phyloP scores from a whole-genome alignment of 64 coral and sea anemone species.

The Actinia tenebrosa region DNA sequence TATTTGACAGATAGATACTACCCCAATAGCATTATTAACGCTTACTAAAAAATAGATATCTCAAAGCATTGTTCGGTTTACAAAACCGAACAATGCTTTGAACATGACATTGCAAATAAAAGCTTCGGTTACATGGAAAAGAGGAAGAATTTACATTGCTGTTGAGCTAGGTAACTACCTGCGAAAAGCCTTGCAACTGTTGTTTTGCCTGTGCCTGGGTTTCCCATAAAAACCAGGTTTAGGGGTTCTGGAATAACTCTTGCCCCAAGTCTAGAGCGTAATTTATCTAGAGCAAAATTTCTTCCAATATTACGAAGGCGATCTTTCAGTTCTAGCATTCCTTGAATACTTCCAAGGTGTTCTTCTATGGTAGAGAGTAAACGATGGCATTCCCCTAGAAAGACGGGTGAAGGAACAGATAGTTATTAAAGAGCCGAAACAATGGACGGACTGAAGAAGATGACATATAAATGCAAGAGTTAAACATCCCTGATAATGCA shows the following conservation, averaged over 20 bases:
- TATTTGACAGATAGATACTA: too few species aligned
- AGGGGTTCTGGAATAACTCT: background rate
- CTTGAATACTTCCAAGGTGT: background rate
- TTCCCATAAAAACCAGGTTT: background rate
- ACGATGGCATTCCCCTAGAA: background rate
- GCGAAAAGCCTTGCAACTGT: background rate
- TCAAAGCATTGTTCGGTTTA: too few species aligned
- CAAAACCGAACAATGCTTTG: too few species aligned
- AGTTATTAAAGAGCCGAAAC: background rate
- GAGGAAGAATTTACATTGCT: too few species aligned
- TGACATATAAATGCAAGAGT: too few species aligned
- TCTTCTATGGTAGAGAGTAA: background rate
- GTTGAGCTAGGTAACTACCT: too few species aligned
- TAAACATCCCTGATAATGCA: too few species aligned
- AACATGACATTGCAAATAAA: too few species aligned
- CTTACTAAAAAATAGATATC: too few species aligned
- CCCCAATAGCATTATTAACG: too few species aligned
- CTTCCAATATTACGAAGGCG: background rate
- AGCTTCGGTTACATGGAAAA: too few species aligned
- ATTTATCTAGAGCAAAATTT: background rate
- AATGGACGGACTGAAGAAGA: background rate
- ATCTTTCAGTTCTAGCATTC: background rate
- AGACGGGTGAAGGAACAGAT: background rate
- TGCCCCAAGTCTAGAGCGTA: background rate
- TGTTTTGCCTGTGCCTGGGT: background rate